phyloP scores from a whole-genome alignment of 64 coral and sea anemone genomes.

The Cladopsammia gracilis region DNA sequence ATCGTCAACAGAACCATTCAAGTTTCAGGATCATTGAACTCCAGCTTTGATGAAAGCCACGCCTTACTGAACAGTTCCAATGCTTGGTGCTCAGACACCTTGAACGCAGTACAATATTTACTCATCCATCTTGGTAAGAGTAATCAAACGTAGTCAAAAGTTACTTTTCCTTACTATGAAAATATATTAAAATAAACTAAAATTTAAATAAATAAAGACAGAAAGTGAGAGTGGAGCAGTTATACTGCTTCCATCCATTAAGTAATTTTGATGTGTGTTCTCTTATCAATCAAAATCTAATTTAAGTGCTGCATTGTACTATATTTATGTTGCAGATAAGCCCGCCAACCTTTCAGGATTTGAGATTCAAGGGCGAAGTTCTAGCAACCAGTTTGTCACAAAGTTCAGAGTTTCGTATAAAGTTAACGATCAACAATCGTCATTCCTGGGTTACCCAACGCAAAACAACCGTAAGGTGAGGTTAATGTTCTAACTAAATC shows the following conservation, averaged over 20 bases:
- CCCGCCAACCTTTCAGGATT: background rate
- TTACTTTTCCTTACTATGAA: too few species aligned
- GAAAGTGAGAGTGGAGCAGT: too few species aligned
- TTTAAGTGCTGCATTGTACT: background rate
- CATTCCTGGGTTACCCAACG: background rate
- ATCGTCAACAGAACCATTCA: background rate
- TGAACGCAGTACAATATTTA: background rate
- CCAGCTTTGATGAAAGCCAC: background rate
- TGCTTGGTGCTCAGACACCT: background rate
- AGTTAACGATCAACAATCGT: background rate
- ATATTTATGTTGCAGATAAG: background rate
- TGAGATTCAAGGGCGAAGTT: conserved; percentile 10
- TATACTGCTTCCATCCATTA: too few species aligned
- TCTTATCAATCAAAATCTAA: too few species aligned
- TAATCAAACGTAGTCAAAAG: too few species aligned
- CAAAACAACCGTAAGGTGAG: background rate
- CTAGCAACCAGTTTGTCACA: background rate
- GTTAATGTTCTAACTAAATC: too few species aligned
- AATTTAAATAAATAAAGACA: too few species aligned
- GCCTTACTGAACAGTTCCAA: conserved; percentile 7
- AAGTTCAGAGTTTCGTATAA: background rate
- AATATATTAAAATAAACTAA: too few species aligned
- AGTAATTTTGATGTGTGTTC: too few species aligned
- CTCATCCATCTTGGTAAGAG: background rate
- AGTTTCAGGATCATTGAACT: background rate